A percentile compares a stretch with the other conserved stretches of the same genome.
These are phyloP conservation scores for Cydia fagiglandana DNA, from an alignment of 1,140 invertebrate species.

Conservation along the genomic window DNA sequence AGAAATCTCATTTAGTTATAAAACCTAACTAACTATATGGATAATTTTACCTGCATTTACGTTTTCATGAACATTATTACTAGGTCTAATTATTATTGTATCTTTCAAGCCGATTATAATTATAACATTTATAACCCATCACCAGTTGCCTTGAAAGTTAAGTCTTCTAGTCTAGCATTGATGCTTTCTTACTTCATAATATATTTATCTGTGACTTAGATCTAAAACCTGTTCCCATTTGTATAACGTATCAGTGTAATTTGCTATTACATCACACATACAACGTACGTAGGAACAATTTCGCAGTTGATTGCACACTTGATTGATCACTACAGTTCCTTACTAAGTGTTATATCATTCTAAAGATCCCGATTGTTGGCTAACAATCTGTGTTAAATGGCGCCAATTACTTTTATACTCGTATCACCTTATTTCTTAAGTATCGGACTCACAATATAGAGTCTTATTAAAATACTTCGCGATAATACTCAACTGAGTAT, in stretches of 20 bases:
- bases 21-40: no score
- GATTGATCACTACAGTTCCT: conserved; percentile 6
- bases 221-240: background rate
- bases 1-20: no score
- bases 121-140: no score
- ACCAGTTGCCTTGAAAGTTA: no score
- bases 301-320: background rate
- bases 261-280: background rate
- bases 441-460: background rate
- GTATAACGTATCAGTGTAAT: background rate
- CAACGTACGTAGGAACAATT: background rate
- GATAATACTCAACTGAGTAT: background rate
- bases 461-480: background rate
- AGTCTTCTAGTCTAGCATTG: background rate
- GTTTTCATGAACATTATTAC: no score
- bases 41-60: no score
- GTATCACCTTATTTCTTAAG: background rate
- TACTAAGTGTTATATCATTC: background rate
- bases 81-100: no score
- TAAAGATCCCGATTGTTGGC: background rate
- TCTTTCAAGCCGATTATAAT: no score
- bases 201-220: background rate
- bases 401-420: background rate
- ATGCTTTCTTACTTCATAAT: background rate
- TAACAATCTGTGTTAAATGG: background rate